These are phyloP conservation scores for Heliconius erato DNA, from an alignment of 2,888 invertebrate species.

Conservation along the genomic window DNA sequence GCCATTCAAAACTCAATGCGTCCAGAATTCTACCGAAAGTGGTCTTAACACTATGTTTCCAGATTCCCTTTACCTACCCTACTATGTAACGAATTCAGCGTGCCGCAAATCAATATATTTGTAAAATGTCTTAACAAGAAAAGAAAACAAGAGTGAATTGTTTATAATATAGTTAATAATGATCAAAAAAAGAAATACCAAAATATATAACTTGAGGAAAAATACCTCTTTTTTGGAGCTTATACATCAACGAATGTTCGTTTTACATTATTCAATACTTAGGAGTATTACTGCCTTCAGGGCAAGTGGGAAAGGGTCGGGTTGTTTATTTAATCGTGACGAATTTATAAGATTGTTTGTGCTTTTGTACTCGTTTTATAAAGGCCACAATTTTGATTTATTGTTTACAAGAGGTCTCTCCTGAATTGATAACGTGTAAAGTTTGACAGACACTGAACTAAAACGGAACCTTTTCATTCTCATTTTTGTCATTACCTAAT, in stretches of 20 bases:
- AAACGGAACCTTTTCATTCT: too few species aligned
- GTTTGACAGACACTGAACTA: too few species aligned
- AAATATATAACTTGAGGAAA: not conserved
- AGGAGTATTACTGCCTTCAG: not conserved
- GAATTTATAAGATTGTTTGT: not conserved
- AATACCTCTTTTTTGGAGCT: not conserved
- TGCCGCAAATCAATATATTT: too few species aligned
- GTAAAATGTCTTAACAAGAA: too few species aligned
- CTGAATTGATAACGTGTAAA: too few species aligned
- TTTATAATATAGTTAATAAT: not conserved
- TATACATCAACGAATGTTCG: constrained; percentile 13
- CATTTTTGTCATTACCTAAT: too few species aligned
- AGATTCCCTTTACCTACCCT: too few species aligned
- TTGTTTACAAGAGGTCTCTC: not conserved
- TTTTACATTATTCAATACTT: constrained; percentile 19
- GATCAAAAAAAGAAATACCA: not conserved
- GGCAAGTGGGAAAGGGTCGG: not conserved
- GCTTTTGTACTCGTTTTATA: not conserved
- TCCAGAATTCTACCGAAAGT: too few species aligned
- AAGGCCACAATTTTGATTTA: not conserved
- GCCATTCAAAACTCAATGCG: too few species aligned
- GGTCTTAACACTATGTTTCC: too few species aligned
- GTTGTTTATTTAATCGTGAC: not conserved
- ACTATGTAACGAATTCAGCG: too few species aligned
- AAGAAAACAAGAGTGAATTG: too few species aligned